phyloP scores from a whole-genome alignment of 1,140 invertebrate genomes.

The Thalassaphorura encarpata region DNA sequence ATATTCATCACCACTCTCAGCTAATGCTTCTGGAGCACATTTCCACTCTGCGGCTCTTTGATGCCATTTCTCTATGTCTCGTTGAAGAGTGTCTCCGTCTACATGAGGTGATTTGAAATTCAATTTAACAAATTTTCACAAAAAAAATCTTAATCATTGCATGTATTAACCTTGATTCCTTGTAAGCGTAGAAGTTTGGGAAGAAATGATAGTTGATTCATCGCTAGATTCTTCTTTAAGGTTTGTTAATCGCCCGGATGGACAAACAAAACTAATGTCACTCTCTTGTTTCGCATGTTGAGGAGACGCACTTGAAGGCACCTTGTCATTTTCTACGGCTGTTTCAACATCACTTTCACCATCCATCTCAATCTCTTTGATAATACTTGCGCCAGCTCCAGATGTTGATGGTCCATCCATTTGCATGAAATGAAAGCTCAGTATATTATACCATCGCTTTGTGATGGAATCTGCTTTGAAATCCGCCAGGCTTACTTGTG shows the following conservation, averaged over 20 bases:
- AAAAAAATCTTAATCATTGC: conserved; percentile 3
- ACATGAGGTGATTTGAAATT: neutral
- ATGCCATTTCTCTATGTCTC: conserved; percentile 29
- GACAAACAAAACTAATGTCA: conserved; percentile 34
- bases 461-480: conserved; percentile 71
- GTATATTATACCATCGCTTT: conserved; percentile 89
- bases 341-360: neutral
- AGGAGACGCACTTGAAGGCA: conserved; percentile 16
- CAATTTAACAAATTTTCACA: neutral
- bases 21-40: conserved; percentile 27
- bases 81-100: conserved; percentile 24
- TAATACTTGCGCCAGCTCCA: too few species aligned
- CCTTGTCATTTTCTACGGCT: conserved; percentile 6
- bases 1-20: conserved; percentile 33
- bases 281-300: conserved; percentile 44
- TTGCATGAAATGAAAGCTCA: conserved; percentile 77
- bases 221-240: conserved; percentile 85
- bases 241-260: conserved; percentile 37
- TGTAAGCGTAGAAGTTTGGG: conserved; percentile 88
- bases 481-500: conserved; percentile 89
- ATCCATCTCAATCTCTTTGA: neutral
- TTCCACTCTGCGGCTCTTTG: conserved; percentile 26
- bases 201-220: conserved; percentile 91
- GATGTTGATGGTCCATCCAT: conserved; percentile 34
- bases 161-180: conserved; percentile 66